Percentiles rank a stretch among this genome's conserved stretches.
These are phyloP conservation scores for Thalassophryne amazonica DNA, from an alignment of 2,797 vertebrate species.

Conservation along the genomic window DNA sequence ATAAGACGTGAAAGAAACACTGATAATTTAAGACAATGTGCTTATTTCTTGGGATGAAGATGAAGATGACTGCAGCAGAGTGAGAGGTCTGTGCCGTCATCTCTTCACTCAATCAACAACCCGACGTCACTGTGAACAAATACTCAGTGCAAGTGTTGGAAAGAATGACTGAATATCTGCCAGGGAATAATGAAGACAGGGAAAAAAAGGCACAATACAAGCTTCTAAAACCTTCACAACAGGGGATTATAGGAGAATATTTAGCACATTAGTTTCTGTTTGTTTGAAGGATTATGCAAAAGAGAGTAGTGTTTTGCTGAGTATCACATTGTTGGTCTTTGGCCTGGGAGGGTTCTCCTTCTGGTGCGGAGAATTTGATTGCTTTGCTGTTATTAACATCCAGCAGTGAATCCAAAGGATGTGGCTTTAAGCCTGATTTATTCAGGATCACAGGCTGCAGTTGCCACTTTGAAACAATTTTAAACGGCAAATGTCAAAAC, in stretches of 20 bases:
- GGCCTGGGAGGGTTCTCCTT: slow-evolving; percentile 33
- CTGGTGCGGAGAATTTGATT: slow-evolving; percentile 8
- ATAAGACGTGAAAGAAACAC: background rate
- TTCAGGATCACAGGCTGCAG: background rate
- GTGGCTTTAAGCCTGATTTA: background rate
- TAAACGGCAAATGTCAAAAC: no score
- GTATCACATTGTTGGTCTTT: slow-evolving; percentile 27
- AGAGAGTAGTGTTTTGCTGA: slow-evolving; percentile 25
- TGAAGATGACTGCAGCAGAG: no score
- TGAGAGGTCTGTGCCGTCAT: no score
- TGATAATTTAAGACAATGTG: background rate
- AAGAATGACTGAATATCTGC: slow-evolving; percentile 12
- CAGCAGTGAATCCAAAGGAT: background rate
- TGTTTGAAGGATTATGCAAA: slow-evolving; percentile 42
- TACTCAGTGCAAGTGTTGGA: background rate
- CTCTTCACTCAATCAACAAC: no score
- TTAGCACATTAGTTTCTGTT: slow-evolving; percentile 23
- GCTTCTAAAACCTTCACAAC: slow-evolving; percentile 7
- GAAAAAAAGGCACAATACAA: background rate
- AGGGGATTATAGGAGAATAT: slow-evolving; percentile 27
- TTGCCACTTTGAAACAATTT: no score
- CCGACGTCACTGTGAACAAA: background rate
- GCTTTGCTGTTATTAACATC: slow-evolving; percentile 23
- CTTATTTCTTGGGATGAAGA: background rate
- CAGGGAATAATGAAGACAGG: slow-evolving; percentile 19